Evolutionary conservation across 30 jellyfish, hydroid and myxozoan genomes (phyloP).

Genomic region (Hydractinia echinata): DNA sequence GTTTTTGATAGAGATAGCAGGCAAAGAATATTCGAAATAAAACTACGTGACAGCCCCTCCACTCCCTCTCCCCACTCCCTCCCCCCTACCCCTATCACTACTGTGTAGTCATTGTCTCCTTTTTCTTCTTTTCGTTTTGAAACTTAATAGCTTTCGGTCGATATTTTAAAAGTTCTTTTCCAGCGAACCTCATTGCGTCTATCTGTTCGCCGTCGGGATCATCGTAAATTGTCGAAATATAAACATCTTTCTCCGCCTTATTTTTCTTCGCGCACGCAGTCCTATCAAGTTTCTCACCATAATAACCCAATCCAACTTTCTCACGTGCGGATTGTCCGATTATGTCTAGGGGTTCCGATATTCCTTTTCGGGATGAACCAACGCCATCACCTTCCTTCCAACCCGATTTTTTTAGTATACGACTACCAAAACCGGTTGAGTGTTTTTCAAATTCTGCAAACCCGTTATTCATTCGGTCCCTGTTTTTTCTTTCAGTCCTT

Average conservation of each 20-base stretch:
- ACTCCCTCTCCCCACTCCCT: too few relatives aligned
- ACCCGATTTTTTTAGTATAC: conserved; percentile 44
- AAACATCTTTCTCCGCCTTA: conserved; percentile 54
- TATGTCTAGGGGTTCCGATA: conserved; percentile 56
- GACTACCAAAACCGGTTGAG: conserved; percentile 51
- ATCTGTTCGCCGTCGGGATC: conserved; percentile 47
- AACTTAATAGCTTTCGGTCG: conserved; percentile 21
- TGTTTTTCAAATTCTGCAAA: conserved; percentile 53
- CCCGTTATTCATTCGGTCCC: conserved; percentile 17
- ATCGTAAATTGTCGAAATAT: conserved; percentile 50
- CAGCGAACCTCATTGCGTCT: conserved; percentile 34
- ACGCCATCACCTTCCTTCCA: conserved; percentile 67
- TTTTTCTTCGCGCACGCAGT: conserved; percentile 9
- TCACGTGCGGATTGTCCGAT: conserved; percentile 52
- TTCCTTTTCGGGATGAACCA: conserved; percentile 51
- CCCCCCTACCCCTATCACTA: too few relatives aligned
- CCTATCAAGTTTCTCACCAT: conserved; percentile 59
- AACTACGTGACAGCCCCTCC: too few relatives aligned
- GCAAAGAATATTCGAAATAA: too few relatives aligned
- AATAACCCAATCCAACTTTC: conserved; percentile 53
- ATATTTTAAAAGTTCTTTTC: conserved; percentile 34
- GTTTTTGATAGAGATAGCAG: too few relatives aligned
- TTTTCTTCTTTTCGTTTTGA: conserved; percentile 5
- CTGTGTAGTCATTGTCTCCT: too few relatives aligned
- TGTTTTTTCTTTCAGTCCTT: conserved; percentile 20